phyloP scores from a whole-genome alignment of 2,113 vertebrate genomes.

The Oreotrochilus melanogaster region DNA sequence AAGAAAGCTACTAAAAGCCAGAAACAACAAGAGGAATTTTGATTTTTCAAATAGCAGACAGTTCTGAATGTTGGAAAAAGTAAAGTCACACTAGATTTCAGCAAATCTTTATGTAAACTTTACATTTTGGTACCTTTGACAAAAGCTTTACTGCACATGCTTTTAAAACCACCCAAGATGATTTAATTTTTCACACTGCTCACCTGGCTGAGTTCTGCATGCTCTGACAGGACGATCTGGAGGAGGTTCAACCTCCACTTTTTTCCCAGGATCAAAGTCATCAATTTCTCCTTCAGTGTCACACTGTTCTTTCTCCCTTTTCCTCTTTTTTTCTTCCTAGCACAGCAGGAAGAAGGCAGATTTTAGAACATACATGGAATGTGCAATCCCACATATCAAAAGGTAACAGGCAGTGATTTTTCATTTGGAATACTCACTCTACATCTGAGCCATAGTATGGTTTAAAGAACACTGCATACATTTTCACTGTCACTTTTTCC shows the following conservation, averaged over 20 bases:
- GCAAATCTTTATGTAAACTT: not conserved
- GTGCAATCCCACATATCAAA: not conserved
- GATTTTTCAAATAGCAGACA: not conserved
- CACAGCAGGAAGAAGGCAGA: not conserved
- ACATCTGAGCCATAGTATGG: not conserved
- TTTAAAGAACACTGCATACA: not conserved
- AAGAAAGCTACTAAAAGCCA: not conserved
- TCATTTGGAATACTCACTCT: not conserved
- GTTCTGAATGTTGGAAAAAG: not conserved
- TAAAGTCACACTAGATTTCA: not conserved
- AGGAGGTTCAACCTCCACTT: slow-evolving; percentile 89
- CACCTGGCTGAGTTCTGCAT: slow-evolving; percentile 93
- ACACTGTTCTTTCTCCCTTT: slow-evolving; percentile 91
- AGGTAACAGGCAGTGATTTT: not conserved
- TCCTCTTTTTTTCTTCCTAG: slow-evolving; percentile 93
- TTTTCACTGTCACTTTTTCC: not conserved
- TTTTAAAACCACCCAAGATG: not conserved
- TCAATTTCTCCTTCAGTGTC: slow-evolving; percentile 89
- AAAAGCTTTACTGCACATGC: not conserved
- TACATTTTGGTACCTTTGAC: not conserved
- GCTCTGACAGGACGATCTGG: slow-evolving; percentile 90
- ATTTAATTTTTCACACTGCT: not conserved
- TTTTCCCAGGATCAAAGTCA: slow-evolving; percentile 88
- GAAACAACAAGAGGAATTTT: not conserved
- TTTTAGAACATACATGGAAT: not conserved